These are phyloP conservation scores for Himalopsyche japonica DNA, from an alignment of 2,888 invertebrate genomes.

Conservation along the genomic window DNA sequence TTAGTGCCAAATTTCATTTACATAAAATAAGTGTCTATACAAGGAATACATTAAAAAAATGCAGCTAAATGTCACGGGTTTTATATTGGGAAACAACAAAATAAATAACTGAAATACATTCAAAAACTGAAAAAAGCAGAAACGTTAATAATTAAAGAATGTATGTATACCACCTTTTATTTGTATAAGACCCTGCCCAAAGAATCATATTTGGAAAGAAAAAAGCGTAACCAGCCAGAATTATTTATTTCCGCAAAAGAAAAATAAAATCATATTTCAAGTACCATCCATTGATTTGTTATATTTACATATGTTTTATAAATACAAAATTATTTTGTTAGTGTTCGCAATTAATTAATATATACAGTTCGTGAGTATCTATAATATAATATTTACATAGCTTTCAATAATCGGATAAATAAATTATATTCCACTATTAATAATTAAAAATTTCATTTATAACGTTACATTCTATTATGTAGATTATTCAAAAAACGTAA, in stretches of 20 bases:
- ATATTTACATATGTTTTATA: neutral
- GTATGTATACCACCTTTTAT: too few species aligned
- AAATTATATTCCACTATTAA: neutral
- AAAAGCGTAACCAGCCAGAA: neutral
- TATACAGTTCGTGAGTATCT: neutral
- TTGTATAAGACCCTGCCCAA: too few species aligned
- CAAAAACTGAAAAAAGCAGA: too few species aligned
- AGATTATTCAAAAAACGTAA: neutral
- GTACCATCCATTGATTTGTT: neutral
- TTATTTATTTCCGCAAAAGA: neutral
- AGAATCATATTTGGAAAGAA: too few species aligned
- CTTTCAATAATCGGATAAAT: neutral
- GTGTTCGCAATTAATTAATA: neutral
- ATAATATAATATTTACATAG: neutral
- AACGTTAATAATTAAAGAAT: too few species aligned
- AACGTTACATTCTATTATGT: neutral
- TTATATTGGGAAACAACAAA: too few species aligned
- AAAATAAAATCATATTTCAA: neutral
- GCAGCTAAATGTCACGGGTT: too few species aligned
- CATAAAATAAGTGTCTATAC: too few species aligned
- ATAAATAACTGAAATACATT: too few species aligned
- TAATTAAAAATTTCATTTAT: neutral
- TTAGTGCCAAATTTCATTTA: too few species aligned
- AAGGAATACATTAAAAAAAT: too few species aligned
- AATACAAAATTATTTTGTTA: neutral